Conservation (phyloP, 2,113 vertebrate species). For the Nesoenas mayeri region DNA sequence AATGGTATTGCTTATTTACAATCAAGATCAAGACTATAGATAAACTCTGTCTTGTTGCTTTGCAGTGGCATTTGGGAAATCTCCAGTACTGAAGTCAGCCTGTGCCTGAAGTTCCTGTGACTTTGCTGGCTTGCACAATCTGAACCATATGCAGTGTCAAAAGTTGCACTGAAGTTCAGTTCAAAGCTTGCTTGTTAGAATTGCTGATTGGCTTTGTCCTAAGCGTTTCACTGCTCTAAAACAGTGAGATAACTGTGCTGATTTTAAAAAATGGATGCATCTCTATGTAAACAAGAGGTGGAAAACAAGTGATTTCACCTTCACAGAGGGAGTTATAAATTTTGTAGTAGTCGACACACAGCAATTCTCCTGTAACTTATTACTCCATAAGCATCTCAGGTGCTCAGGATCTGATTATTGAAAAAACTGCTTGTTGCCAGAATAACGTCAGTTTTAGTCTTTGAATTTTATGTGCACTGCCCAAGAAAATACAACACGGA, state of each 20-base stretch:
- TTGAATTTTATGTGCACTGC: not conserved
- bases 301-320: not conserved
- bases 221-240: not conserved
- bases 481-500: not conserved
- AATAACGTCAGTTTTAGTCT: not conserved
- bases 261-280: not conserved
- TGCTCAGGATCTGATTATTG: not conserved
- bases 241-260: not conserved
- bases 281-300: not conserved
- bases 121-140: not conserved
- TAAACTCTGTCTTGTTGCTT: not conserved
- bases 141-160: not conserved
- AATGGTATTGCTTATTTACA: not conserved
- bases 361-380: not conserved
- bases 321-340: not conserved
- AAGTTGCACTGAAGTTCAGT: not conserved
- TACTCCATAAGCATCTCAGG: not conserved
- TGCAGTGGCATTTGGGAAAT: not conserved
- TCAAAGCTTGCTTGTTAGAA: not conserved
- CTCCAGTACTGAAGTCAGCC: not conserved
- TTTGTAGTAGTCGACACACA: not conserved
- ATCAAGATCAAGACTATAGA: not conserved
- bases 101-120: not conserved
- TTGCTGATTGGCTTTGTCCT: not conserved
- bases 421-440: not conserved